Conservation (phyloP, 2,113 vertebrate genomes). For the Kobus ellipsiprymnus region DNA sequence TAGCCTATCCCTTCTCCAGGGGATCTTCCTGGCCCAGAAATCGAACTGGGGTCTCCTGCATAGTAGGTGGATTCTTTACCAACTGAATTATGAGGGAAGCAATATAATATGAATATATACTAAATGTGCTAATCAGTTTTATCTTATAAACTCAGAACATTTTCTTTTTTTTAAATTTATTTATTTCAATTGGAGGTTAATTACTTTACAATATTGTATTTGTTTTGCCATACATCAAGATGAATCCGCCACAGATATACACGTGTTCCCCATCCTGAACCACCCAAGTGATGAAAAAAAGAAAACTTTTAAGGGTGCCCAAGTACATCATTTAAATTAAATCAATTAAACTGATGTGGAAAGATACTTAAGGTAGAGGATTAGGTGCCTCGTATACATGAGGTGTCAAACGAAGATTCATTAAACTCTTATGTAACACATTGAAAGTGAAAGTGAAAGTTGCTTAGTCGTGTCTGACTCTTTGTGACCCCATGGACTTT, state of each 20-base stretch:
- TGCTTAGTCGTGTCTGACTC: neutral
- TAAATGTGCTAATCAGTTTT: neutral
- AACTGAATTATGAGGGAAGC: neutral
- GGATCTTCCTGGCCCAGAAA: neutral
- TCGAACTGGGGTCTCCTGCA: neutral
- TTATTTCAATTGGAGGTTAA: too few relatives aligned
- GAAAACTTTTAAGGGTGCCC: neutral
- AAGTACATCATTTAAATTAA: neutral
- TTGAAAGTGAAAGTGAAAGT: neutral
- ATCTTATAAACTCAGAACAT: neutral
- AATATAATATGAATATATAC: neutral
- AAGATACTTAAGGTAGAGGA: neutral
- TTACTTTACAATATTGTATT: too few relatives aligned
- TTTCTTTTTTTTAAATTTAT: neutral
- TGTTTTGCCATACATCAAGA: too few relatives aligned
- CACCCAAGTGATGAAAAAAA: neutral
- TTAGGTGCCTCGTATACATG: neutral
- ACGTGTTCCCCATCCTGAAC: too few relatives aligned
- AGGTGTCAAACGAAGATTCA: neutral
- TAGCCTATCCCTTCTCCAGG: neutral
- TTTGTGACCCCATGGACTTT: neutral
- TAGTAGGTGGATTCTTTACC: neutral
- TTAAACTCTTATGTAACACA: neutral
- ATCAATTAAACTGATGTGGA: neutral
- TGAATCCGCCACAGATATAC: too few relatives aligned